Evolutionary conservation across 2,113 vertebrate species (phyloP).

Genomic region (Pseudorhombus dupliciocellatus): DNA sequence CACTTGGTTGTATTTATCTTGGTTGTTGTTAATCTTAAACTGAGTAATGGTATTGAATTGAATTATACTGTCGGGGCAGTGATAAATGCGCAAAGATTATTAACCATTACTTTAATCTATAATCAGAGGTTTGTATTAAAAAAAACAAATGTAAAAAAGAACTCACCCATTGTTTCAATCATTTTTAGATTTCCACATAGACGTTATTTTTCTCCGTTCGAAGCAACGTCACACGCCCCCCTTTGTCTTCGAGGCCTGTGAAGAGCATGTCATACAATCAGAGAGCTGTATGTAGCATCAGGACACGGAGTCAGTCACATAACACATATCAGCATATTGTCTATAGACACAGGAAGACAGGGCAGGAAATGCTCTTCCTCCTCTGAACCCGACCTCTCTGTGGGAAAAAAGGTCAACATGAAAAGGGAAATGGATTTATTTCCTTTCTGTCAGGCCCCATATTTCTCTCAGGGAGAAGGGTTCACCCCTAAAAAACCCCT

Average conservation of each 20-base stretch:
- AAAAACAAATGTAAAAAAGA: constrained; percentile 3
- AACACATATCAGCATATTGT: background rate
- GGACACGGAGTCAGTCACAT: background rate
- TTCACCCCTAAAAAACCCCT: background rate
- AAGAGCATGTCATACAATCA: constrained; percentile 35
- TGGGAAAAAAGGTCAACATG: constrained; percentile 45
- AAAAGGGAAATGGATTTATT: constrained; percentile 44
- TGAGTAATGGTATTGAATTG: background rate
- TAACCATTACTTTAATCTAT: background rate
- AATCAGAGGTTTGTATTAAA: no score
- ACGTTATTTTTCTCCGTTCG: constrained; percentile 23
- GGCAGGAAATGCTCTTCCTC: constrained; percentile 2
- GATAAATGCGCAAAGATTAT: background rate
- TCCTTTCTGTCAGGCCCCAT: constrained; percentile 16
- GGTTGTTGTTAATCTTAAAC: background rate
- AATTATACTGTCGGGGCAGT: background rate
- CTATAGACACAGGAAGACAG: background rate
- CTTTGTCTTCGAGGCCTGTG: constrained; percentile 69
- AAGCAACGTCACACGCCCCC: constrained; percentile 5
- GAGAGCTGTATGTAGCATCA: background rate
- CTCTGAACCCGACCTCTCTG: constrained; percentile 5
- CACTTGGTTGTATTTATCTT: background rate
- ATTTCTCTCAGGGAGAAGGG: constrained; percentile 30
- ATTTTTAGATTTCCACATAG: constrained; percentile 55
- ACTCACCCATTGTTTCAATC: constrained; percentile 85